Evolutionary conservation across 2,888 invertebrate species (phyloP).

Genomic region (Dryocosmus kuriphilus): DNA sequence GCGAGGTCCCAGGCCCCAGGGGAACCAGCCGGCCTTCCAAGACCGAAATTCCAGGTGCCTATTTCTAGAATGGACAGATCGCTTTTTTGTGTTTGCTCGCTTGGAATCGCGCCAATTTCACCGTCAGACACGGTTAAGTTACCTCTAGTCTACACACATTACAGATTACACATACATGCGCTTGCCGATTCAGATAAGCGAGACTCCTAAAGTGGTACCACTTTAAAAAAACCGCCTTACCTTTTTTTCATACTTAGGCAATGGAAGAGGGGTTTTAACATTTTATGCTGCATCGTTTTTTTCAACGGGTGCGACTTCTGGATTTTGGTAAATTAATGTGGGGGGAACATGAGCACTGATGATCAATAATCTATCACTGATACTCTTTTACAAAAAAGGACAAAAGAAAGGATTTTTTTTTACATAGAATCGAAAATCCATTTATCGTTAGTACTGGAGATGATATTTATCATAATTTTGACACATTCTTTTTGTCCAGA

Average conservation of each 20-base stretch:
- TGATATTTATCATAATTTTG: slow-evolving; percentile 27
- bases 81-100: slow-evolving; percentile 40
- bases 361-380: not conserved
- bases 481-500: not conserved
- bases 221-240: not conserved
- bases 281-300: not conserved
- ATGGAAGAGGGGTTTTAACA: not conserved
- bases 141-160: slow-evolving; percentile 12
- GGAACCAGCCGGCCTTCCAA: slow-evolving; percentile 21
- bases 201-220: slow-evolving; percentile 11
- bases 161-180: slow-evolving; percentile 28
- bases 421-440: too few relatives aligned
- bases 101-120: slow-evolving; percentile 37
- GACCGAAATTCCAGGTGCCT: slow-evolving; percentile 40
- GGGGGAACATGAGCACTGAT: not conserved
- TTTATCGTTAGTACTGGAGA: too few relatives aligned
- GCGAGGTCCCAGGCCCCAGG: slow-evolving; percentile 26
- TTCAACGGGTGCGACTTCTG: not conserved
- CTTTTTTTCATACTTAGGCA: not conserved
- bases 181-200: slow-evolving; percentile 11
- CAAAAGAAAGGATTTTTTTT: not conserved
- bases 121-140: slow-evolving; percentile 33
- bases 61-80: slow-evolving; percentile 40
- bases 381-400: not conserved
- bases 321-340: not conserved